Base-by-base conservation (phyloP, 2,888 invertebrate genomes). In the Nesidiocoris tenuis region DNA sequence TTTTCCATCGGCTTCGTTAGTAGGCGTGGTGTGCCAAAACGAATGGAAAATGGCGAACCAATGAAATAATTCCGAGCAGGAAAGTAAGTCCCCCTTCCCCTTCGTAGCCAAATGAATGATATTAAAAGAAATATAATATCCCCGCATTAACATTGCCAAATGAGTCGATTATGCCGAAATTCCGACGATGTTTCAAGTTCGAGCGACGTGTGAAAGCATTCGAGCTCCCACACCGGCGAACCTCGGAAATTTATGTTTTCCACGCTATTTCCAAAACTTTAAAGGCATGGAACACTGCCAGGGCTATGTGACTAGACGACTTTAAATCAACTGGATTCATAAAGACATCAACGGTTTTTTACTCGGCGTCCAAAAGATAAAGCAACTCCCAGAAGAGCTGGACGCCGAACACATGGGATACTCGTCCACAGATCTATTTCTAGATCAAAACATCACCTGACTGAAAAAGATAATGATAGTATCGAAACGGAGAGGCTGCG, bases 401-500 rank as follows among this genome's bases (percentile, higher is more conserved):
- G 39, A 39, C 65, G 19, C 65, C 25, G 24, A 65, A 39, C 9
- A 39, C 18, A 23, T 9, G 18, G 70, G 24, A 17, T 63, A 9
- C 16, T 17, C 21, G 16, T 63, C 21, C 21, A 16, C 63, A 23
- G 70, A 54, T 18, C 59, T 70, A 67, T 67, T 67, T 56, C 56
- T 19, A 56, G 67, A 67, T 67, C 67, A 67, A 67, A 57, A 70
- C 23, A 70, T 70, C 70, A 70, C 70, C 70, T 70, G 70, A 70
- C 70, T 59, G 23, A 59, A 39, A 70, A 18, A 59, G 23, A 59
- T 25, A 39, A 57, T 59, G 70, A 70, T 70, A 59, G 70, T 22
- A 70, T 70, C 70, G 65, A 65, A 17, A 7, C 65, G 25, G 18
- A 56, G 55, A 67, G 67, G 39, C 39, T 7, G n/a, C n/a, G 56